A percentile compares a stretch with the other conserved stretches of the same genome.
Evolutionary conservation across 1,140 invertebrate species (phyloP).

Genomic region (Anoplophora glabripennis): DNA sequence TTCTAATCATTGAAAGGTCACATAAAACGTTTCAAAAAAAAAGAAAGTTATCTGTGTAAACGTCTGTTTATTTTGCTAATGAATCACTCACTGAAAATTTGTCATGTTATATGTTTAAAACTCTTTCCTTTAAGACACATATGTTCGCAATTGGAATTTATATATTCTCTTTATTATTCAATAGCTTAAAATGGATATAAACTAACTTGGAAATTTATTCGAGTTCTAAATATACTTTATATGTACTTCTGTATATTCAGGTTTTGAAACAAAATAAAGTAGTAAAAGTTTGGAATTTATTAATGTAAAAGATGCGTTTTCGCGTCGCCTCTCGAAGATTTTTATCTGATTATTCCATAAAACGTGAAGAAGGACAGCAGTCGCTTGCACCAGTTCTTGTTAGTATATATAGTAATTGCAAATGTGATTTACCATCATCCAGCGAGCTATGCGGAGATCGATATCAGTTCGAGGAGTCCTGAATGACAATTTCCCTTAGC

Average conservation of each 20-base stretch:
- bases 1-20: no score
- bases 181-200: conserved; percentile 14
- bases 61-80: no score
- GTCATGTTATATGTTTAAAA: no score
- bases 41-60: no score
- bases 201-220: background rate
- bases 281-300: conserved; percentile 25
- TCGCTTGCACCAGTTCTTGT: conserved; percentile 13
- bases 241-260: no score
- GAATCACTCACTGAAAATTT: no score
- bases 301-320: conserved; percentile 11
- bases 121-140: no score
- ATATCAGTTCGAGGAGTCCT: background rate
- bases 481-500: conserved; percentile 10
- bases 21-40: no score
- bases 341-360: conserved; percentile 15
- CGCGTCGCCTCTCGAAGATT: background rate
- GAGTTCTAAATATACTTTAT: no score
- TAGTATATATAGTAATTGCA: conserved; percentile 17
- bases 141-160: no score
- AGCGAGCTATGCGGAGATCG: no score
- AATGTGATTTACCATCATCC: conserved; percentile 17
- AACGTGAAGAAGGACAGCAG: conserved; percentile 4
- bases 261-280: background rate
- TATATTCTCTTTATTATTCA: no score